Percentiles rank a stretch among this genome's conserved stretches.
These are phyloP conservation scores for Hyles vespertilio DNA, from an alignment of 1,140 invertebrate genomes.

Conservation along the genomic window DNA sequence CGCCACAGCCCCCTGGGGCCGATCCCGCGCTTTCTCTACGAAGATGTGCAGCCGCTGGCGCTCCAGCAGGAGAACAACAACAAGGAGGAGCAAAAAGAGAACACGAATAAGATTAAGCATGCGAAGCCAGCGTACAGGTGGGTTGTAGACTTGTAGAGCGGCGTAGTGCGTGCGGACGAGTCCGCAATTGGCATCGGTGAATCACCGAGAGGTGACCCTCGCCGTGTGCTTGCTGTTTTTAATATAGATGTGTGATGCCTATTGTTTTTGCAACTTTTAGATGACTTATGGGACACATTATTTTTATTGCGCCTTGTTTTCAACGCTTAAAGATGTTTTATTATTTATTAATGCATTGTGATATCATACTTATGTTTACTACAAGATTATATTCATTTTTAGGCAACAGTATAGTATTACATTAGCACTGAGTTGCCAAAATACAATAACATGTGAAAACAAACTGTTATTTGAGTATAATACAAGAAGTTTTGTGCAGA, in stretches of 20 bases:
- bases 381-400: neutral
- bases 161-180: slow-evolving; percentile 9
- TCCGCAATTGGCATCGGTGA: slow-evolving; percentile 13
- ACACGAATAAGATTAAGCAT: slow-evolving; percentile 66
- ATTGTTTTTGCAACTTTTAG: slow-evolving; percentile 1
- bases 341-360: no score
- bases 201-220: slow-evolving; percentile 19
- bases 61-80: slow-evolving; percentile 69
- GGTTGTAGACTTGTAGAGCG: slow-evolving; percentile 13
- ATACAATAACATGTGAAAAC: no score
- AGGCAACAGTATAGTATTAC: no score
- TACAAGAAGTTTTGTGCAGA: no score
- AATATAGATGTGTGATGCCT: neutral
- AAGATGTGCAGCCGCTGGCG: slow-evolving; percentile 61
- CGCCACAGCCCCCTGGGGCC: slow-evolving; percentile 68
- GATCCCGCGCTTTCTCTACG: slow-evolving; percentile 65
- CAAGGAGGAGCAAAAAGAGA: slow-evolving; percentile 65
- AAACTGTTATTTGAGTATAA: no score
- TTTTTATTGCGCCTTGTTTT: no score
- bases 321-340: no score
- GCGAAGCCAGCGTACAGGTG: slow-evolving; percentile 71
- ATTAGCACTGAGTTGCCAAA: no score
- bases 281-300: no score
- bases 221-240: neutral
- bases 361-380: neutral